Percentiles rank a stretch among this genome's conserved stretches.
Evolutionary conservation across 1,140 invertebrate species (phyloP).

Genomic region (Octopus sinensis): DNA sequence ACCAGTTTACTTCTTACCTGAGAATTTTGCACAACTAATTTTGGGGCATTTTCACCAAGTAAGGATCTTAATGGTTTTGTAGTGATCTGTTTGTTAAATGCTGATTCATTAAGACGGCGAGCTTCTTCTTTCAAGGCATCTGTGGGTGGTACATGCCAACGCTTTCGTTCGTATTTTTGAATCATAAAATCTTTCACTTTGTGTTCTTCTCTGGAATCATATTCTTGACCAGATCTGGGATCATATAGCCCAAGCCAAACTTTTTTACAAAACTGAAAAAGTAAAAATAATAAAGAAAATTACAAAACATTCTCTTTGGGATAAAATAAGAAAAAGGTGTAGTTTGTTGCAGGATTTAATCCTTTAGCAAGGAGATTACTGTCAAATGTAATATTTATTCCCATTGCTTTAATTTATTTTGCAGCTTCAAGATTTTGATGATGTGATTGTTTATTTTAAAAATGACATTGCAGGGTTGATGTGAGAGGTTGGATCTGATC

Average conservation of each 20-base stretch:
- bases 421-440: no score
- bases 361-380: no score
- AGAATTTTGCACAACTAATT: slow-evolving; percentile 33
- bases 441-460: no score
- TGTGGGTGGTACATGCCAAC: slow-evolving; percentile 60
- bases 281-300: slow-evolving; percentile 27
- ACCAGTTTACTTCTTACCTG: slow-evolving; percentile 29
- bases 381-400: no score
- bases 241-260: slow-evolving; percentile 87
- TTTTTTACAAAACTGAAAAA: slow-evolving; percentile 73
- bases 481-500: no score
- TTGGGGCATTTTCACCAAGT: slow-evolving; percentile 43
- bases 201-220: slow-evolving; percentile 78
- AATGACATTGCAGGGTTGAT: no score
- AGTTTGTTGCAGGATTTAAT: background rate
- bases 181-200: slow-evolving; percentile 86
- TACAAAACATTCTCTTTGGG: background rate
- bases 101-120: slow-evolving; percentile 46
- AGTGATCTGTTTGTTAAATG: slow-evolving; percentile 36
- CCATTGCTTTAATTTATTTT: no score
- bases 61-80: slow-evolving; percentile 47
- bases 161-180: slow-evolving; percentile 89
- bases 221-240: slow-evolving; percentile 45
- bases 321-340: background rate
- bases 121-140: slow-evolving; percentile 53